Base-by-base conservation (phyloP, 2,888 invertebrate species). In the Zaprionus bogoriensis region DNA sequence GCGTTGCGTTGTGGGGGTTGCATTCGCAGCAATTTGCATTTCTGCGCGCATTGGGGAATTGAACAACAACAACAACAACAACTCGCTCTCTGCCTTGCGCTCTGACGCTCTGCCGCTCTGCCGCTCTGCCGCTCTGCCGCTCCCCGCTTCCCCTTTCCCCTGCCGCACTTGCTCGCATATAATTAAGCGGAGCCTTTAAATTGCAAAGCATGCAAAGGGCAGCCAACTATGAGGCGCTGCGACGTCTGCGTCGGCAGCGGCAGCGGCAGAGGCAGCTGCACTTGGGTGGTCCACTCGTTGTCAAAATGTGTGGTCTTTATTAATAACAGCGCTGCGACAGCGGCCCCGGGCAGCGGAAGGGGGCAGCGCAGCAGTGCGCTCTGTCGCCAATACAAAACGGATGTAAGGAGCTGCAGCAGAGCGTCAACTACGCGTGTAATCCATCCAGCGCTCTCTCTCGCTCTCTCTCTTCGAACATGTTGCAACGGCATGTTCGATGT, bases 291-390 rank as follows among this genome's bases (percentile, higher is more conserved):
- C 90, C 53, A 60, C 71, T 83, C 75, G 79, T 88, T 89, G 88
- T 89, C 89, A 89, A 90, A 89, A 88, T 90, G 90, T 90, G 90
- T 90, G 90, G 90, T 90, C 90, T 90, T 90, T 91, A 91, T 90
- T 90, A 90, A 90, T 90, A 90, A 89, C 88, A 85, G 76, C 75
- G 41, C 53, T 53, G 61, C 59, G 59, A 63, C 73, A 55, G 44
- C 19, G 27, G 7, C 22, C 32, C 25, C 2, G 39, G 52, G 58
- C 58, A 39, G 28, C 28, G 23, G 27, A 17, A 14, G 41, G 22
- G 42, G 62, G n/a, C 12, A 48, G 19, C 19, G 39, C 36, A 23
- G 14, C 22, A 27, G 28, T 23, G 27, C 36, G 25, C 60, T 54
- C 81, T 86, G 87, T 87, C 87, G 87, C 84, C 85, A 84, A 87